Base-by-base conservation (phyloP, 2,888 invertebrate genomes). In the Acanthococcus lagerstroemiae region DNA sequence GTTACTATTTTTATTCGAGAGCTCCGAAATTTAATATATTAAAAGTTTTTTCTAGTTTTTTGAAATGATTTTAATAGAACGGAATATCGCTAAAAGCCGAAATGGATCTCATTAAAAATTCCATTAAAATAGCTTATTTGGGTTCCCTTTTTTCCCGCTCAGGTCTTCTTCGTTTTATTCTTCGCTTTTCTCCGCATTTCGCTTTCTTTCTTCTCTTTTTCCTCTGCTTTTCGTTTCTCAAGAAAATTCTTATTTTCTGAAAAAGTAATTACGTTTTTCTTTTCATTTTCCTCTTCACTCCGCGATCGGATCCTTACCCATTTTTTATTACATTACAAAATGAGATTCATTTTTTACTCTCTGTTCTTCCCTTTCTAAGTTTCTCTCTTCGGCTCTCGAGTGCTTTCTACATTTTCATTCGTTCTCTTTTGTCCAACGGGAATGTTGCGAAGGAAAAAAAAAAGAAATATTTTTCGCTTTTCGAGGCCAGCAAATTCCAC, bases 61-160 rank as follows among this genome's bases (percentile, higher is more conserved):
- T 48, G 48, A 61, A 61, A 61, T 61, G 30, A 61, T 61, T 61
- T 61, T 61, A 61, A 61, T 61, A 61, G 48, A 61, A 61, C 61
- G 61, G 50, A 61, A 50, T 61, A 61, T 50, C 48, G 61, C 48
- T 48, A 61, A 61, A 61, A 61, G 61, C 61, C 61, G 50, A 61
- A 61, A 61, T 48, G 61, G 61, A 61, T 61, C 61, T 61, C 61
- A 48, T 61, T 61, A 61, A 61, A 61, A 61, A 61, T 61, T 61
- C 61, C 61, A 61, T 61, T 61, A 61, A 61, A 61, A 61, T 61
- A 50, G 61, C 61, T 61, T 61, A 61, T 61, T 61, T 50, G 30
- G 50, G 30, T 68, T 69, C 68, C 60, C 58, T 50, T 67, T 65
- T 65, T 61, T 57, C 65, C 54, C 61, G 52, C 26, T 19, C 12